These are phyloP conservation scores for Aphelenchoides bicaudatus DNA, from an alignment of 2,888 invertebrate genomes.

Conservation along the genomic window DNA sequence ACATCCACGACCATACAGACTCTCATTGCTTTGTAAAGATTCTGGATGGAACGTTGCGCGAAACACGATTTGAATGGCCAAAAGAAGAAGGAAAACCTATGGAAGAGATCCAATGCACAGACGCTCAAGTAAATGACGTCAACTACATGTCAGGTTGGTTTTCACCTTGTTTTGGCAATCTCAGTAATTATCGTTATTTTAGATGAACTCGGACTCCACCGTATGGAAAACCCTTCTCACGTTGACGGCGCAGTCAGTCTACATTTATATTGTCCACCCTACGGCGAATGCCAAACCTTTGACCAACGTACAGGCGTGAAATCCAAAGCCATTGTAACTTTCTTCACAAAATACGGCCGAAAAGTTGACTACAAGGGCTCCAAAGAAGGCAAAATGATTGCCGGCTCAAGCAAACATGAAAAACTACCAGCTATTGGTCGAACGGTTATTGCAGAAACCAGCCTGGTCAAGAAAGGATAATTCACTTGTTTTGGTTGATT, in stretches of 20 bases:
- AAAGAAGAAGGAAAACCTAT: constrained; percentile 63
- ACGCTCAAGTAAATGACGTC: constrained; percentile 74
- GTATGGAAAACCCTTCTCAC: constrained; percentile 88
- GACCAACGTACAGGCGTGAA: constrained; percentile 68
- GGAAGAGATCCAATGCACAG: constrained; percentile 69
- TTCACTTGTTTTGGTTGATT: no score
- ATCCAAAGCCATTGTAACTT: constrained; percentile 42
- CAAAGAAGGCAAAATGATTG: constrained; percentile 25
- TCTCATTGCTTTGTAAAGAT: constrained; percentile 94
- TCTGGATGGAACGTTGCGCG: constrained; percentile 76
- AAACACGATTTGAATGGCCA: constrained; percentile 82
- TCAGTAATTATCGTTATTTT: constrained; percentile 32
- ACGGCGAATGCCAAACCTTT: constrained; percentile 80
- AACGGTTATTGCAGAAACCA: no score
- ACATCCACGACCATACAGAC: constrained; percentile 91
- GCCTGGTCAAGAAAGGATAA: no score
- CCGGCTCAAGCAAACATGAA: neutral
- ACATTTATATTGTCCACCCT: constrained; percentile 90
- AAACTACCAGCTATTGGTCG: no score
- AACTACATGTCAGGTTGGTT: constrained; percentile 68
- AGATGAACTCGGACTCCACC: constrained; percentile 90
- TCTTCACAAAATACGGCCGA: constrained; percentile 53
- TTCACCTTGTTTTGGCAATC: neutral
- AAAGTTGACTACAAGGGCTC: constrained; percentile 46
- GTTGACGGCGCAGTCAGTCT: constrained; percentile 82